Conservation (phyloP, 2,113 vertebrate species). For the Atherinomorus stipes region DNA sequence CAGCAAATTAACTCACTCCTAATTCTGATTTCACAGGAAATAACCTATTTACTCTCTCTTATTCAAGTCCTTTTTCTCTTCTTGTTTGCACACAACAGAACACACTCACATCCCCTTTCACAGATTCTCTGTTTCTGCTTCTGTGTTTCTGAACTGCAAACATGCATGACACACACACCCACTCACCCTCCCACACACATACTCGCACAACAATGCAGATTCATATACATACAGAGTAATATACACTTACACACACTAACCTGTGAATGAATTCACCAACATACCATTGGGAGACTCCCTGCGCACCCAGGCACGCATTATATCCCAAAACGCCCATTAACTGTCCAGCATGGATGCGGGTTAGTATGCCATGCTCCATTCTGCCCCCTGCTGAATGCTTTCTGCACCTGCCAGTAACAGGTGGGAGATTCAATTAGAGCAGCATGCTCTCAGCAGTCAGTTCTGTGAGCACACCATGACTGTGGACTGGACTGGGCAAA, state of each 20-base stretch:
- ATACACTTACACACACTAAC: slow-evolving; percentile 47
- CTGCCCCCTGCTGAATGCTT: slow-evolving; percentile 80
- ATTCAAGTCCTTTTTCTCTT: slow-evolving; percentile 60
- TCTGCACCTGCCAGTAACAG: slow-evolving; percentile 81
- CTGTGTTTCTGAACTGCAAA: slow-evolving; percentile 56
- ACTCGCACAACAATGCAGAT: slow-evolving; percentile 4
- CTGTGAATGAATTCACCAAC: slow-evolving; percentile 45
- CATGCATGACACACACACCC: slow-evolving; percentile 46
- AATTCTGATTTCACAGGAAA: slow-evolving; percentile 87
- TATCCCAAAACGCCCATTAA: slow-evolving; percentile 66
- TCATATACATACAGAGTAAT: slow-evolving; percentile 24
- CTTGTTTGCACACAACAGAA: slow-evolving; percentile 71
- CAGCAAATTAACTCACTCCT: slow-evolving; percentile 82
- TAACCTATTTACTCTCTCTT: slow-evolving; percentile 79
- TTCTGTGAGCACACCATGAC: slow-evolving; percentile 64
- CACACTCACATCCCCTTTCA: slow-evolving; percentile 52
- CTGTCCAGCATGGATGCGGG: slow-evolving; percentile 60
- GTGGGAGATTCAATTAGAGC: slow-evolving; percentile 85
- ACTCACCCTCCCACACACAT: slow-evolving; percentile 29
- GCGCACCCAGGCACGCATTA: slow-evolving; percentile 46
- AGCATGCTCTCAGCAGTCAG: slow-evolving; percentile 78
- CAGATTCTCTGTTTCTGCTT: slow-evolving; percentile 50
- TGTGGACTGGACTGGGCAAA: slow-evolving; percentile 60
- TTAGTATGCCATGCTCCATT: slow-evolving; percentile 62
- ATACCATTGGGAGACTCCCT: slow-evolving; percentile 45